Conservation (phyloP, 2,113 vertebrate species). For the Centropus unirufus region DNA sequence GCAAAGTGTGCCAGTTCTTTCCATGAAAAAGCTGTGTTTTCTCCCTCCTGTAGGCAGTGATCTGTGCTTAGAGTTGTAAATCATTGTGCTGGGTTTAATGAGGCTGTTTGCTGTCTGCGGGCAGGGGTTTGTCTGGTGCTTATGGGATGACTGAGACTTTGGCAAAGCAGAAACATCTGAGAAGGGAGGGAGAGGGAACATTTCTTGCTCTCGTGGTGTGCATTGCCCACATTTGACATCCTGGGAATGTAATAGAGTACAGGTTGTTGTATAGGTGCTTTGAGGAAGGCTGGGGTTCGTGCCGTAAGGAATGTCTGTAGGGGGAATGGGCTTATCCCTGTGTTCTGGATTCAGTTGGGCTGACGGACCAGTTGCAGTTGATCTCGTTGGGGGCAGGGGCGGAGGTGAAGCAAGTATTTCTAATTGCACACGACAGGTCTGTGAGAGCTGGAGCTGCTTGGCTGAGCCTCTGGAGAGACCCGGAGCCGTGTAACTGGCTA, state of each 20-base stretch:
- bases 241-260: background rate
- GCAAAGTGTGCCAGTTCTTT: background rate
- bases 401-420: background rate
- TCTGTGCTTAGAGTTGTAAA: slow-evolving; percentile 2
- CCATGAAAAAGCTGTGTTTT: background rate
- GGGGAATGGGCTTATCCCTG: background rate
- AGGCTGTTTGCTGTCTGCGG: slow-evolving; percentile 1
- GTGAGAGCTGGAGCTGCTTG: background rate
- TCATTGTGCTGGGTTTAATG: background rate
- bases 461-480: background rate
- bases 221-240: rapidly evolving
- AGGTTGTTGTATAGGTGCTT: background rate
- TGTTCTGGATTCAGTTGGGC: background rate
- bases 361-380: background rate
- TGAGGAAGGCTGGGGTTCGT: background rate
- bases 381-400: background rate
- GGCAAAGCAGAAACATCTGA: background rate
- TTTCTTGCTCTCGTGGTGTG: background rate
- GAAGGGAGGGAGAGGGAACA: background rate
- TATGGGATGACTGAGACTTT: background rate
- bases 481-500: background rate
- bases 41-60: background rate
- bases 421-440: background rate
- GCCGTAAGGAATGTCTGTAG: background rate
- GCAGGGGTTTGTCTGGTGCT: background rate